Evolutionary conservation across 1,140 invertebrate genomes (phyloP), one percentile per base, ranked within the genome.

Genomic region (Pogonus chalceus): DNA sequence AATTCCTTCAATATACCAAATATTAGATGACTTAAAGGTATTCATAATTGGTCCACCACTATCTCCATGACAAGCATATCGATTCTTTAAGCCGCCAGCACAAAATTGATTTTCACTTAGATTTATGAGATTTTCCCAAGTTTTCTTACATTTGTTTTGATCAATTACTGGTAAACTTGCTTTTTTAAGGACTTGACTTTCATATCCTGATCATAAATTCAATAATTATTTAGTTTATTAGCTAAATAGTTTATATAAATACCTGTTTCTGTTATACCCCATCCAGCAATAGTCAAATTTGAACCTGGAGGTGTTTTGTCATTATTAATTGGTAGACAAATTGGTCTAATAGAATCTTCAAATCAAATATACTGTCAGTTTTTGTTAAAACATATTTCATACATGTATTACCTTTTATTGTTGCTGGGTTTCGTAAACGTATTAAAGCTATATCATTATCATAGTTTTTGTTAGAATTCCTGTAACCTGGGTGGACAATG

Each of bases 391-490:
- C n/a, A n/a, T n/a, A n/a, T n/a, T n/a, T n/a, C n/a, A n/a, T n/a
- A n/a, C n/a, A n/a, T n/a, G n/a, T n/a, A n/a, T n/a, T n/a, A n/a
- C n/a, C n/a, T n/a, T n/a, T n/a, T n/a, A n/a, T n/a, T n/a, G n/a
- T n/a, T n/a, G n/a, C n/a, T n/a, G n/a, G n/a, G n/a, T n/a, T n/a
- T n/a, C n/a, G n/a, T n/a, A 83, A 57, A 35, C 74, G 65, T 22
- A 87, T 67, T 2, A 87, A 65, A 1, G 80, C 81, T 49, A 87
- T 79, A 61, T 87, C 84, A 59, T 87, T 79, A 51, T 81, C 0
- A 57, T 1, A 49, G 24, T 10, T 35, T 22, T 12, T 23, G 35
- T 12, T 50, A n/a, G 4, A 35, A 1, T 12, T 20, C 0, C 81
- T 73, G 58, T 80, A 84, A 23, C 65, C 58, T 1, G 71, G 58